Evolutionary conservation across 2,888 invertebrate genomes (phyloP).

Genomic region (Aleiodes testaceus): DNA sequence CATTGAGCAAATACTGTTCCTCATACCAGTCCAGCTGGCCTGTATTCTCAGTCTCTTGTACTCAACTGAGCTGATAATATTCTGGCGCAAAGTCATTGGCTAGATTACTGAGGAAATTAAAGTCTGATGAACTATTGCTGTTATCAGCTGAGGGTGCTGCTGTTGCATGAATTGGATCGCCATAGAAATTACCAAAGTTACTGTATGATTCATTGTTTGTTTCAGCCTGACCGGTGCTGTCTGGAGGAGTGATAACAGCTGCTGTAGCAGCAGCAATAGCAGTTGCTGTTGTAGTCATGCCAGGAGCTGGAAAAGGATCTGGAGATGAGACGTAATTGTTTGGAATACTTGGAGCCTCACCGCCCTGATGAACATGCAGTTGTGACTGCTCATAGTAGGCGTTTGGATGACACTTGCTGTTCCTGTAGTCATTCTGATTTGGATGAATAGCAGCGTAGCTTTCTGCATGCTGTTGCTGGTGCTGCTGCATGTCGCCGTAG

Average conservation of each 20-base stretch:
- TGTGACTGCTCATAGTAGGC: conserved; percentile 53
- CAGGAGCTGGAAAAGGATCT: conserved; percentile 74
- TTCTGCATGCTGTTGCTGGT: conserved; percentile 71
- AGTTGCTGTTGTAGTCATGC: conserved; percentile 71
- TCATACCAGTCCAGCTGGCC: conserved; percentile 68
- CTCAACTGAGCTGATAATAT: conserved; percentile 86
- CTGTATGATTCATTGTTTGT: conserved; percentile 79
- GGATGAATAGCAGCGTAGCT: conserved; percentile 61
- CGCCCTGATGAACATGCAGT: conserved; percentile 71
- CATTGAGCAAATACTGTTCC: conserved; percentile 69
- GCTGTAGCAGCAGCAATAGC: conserved; percentile 74
- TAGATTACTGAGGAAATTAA: conserved; percentile 93
- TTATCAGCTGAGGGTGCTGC: conserved; percentile 80
- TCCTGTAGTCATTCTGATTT: conserved; percentile 4
- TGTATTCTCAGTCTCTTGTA: conserved; percentile 63
- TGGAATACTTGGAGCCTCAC: conserved; percentile 75
- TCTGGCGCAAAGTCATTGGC: conserved; percentile 95
- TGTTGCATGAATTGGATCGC: conserved; percentile 71
- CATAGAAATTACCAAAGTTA: conserved; percentile 82
- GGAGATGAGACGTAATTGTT: conserved; percentile 72
- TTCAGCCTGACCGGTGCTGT: conserved; percentile 75
- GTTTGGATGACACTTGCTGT: conserved; percentile 21
- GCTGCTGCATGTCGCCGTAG: conserved; percentile 74
- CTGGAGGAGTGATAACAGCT: conserved; percentile 78
- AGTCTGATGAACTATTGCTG: conserved; percentile 94